Base-by-base conservation (phyloP, 2,113 vertebrate species). In the Piliocolobus tephrosceles region DNA sequence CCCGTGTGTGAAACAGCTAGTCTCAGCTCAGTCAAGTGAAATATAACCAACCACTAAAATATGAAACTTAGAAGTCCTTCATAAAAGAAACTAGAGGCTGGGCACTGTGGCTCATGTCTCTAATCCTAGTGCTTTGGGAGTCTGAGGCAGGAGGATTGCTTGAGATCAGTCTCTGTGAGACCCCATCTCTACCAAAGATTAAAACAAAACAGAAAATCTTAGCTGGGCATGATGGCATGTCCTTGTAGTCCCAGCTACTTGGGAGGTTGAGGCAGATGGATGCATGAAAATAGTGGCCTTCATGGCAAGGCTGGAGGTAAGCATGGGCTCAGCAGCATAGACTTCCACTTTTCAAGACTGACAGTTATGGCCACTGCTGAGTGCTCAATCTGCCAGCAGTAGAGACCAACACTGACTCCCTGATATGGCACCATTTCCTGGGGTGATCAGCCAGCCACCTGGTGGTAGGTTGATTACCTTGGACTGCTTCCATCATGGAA, bases 21-120 rank as follows among this genome's bases (percentile, higher is more conserved):
- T 95, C 14, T 95, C 58, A 64, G n/a, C 38, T 93, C 25, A 57
- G 43, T 87, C 57, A 91, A 85, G 40, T 84, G 88, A 91, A 91
- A 85, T 84, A 45, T 66, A 94, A 96, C 16, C 45, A 94, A 38
- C 40, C 8, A 35, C 68, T 61, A 55, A 94, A 55, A 64, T 64
- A 27, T 78, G 75, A 61, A 83, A 61, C 25, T 82, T 93, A 47
- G 38, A 73, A 64, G 38, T 66, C 52, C 45, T 84, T 88, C 38
- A 30, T 55, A 57, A 88, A 94, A 76, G 78, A 84, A 88, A 57
- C 61, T 1, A 13, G 61, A 14, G 61, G 61, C 27, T 64, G 61
- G 61, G 27, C 61, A 64, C 61, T 64, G 61, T 64, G 13, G 61
- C 61, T 64, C 27, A 6, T 32, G 27, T 30, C 61, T 14, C 5